A percentile compares a stretch with the other conserved stretches of the same genome.
Conservation (phyloP, 2,113 vertebrate genomes). For the Herpetotheres cachinnans region DNA sequence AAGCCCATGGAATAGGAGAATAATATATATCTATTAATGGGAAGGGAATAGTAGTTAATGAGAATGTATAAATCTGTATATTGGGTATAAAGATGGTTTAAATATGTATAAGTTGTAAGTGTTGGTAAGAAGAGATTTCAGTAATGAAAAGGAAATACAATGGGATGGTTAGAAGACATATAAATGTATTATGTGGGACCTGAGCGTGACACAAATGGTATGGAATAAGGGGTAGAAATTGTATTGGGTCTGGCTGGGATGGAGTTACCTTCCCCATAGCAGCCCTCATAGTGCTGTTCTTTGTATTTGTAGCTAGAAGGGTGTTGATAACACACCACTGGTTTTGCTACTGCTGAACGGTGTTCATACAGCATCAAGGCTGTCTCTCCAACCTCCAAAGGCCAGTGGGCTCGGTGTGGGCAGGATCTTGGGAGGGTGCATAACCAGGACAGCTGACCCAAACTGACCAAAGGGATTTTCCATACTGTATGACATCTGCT, state of each 20-base stretch:
- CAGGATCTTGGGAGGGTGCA: not conserved
- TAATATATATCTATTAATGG: not conserved
- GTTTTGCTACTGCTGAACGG: not conserved
- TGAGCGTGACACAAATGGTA: not conserved
- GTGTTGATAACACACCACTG: not conserved
- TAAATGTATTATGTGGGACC: not conserved
- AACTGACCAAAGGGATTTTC: not conserved
- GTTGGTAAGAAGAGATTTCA: no score
- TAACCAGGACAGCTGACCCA: not conserved
- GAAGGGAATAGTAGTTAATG: not conserved
- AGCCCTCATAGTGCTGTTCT: not conserved
- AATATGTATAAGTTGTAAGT: not conserved
- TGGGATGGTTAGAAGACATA: not conserved
- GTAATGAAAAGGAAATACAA: no score
- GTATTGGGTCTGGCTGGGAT: not conserved
- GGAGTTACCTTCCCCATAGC: not conserved
- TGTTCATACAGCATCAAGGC: not conserved
- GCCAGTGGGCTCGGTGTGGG: accelerated
- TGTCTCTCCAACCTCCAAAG: not conserved
- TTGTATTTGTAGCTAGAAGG: not conserved
- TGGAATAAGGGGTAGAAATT: not conserved
- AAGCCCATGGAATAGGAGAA: not conserved
- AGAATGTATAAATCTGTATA: not conserved
- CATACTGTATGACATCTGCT: not conserved
- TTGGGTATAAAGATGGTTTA: not conserved